phyloP scores from a whole-genome alignment of 2,113 vertebrate species.

The Gymnocephalus cernua region DNA sequence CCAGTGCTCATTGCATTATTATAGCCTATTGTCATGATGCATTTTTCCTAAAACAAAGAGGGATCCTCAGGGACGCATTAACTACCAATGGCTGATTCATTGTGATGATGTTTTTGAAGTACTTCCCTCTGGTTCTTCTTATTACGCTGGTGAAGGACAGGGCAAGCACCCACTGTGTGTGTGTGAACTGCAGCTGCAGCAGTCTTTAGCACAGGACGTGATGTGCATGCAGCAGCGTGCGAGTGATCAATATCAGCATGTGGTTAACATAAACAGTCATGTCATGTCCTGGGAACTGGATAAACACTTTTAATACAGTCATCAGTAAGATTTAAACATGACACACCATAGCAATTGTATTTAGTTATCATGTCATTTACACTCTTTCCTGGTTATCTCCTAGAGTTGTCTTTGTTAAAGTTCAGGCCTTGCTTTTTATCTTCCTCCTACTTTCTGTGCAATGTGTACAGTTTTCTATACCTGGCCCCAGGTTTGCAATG shows the following conservation, averaged over 20 bases:
- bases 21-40: neutral
- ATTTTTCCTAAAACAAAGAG: neutral
- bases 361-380: neutral
- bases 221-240: constrained; percentile 49
- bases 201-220: constrained; percentile 42
- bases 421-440: neutral
- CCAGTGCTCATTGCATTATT: constrained; percentile 11
- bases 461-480: neutral
- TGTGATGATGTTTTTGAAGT: constrained; percentile 3
- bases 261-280: constrained; percentile 1
- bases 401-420: neutral
- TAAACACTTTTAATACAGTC: neutral
- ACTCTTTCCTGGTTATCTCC: neutral
- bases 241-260: constrained; percentile 32
- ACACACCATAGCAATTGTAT: neutral
- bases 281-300: neutral
- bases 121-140: constrained; percentile 20
- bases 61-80: neutral
- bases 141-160: constrained; percentile 56
- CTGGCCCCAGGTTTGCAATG: neutral
- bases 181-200: constrained; percentile 50
- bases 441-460: neutral
- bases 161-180: neutral
- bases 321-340: neutral
- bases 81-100: neutral